Conservation (phyloP, 2,797 vertebrate species). For the Rostrhamus sociabilis region DNA sequence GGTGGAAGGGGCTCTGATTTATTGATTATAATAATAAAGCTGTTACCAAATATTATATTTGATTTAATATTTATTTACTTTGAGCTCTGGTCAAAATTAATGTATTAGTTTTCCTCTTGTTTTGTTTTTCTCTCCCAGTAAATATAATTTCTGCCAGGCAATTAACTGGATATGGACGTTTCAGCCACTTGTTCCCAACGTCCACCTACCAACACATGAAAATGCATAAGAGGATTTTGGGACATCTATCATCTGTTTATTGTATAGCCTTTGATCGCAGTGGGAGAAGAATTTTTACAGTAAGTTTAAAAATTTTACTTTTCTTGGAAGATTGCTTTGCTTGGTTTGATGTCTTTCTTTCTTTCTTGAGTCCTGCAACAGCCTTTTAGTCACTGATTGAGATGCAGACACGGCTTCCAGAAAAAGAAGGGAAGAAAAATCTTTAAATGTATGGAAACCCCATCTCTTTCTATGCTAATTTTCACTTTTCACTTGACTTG, state of each 20-base stretch:
- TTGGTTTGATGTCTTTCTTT: neutral
- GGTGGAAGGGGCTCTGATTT: neutral
- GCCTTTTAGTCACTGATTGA: neutral
- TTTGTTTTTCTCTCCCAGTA: constrained; percentile 73
- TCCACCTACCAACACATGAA: constrained; percentile 96
- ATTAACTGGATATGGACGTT: constrained; percentile 87
- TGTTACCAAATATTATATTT: neutral
- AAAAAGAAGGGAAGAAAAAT: neutral
- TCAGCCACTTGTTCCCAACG: constrained; percentile 87
- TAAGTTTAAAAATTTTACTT: constrained; percentile 63
- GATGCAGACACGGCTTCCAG: neutral
- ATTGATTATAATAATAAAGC: neutral
- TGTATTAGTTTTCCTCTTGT: neutral
- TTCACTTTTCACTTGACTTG: neutral
- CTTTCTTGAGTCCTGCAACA: neutral
- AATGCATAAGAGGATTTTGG: constrained; percentile 96
- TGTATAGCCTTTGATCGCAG: constrained; percentile 96
- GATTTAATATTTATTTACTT: neutral
- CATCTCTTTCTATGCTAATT: neutral
- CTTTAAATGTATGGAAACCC: neutral
- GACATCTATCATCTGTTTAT: constrained; percentile 97
- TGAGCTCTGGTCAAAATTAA: neutral
- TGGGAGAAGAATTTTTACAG: constrained; percentile 94
- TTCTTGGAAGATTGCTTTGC: neutral
- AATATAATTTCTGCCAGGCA: constrained; percentile 88